These are phyloP conservation scores for Avahi laniger DNA, from an alignment of 2,797 vertebrate species.

Conservation along the genomic window DNA sequence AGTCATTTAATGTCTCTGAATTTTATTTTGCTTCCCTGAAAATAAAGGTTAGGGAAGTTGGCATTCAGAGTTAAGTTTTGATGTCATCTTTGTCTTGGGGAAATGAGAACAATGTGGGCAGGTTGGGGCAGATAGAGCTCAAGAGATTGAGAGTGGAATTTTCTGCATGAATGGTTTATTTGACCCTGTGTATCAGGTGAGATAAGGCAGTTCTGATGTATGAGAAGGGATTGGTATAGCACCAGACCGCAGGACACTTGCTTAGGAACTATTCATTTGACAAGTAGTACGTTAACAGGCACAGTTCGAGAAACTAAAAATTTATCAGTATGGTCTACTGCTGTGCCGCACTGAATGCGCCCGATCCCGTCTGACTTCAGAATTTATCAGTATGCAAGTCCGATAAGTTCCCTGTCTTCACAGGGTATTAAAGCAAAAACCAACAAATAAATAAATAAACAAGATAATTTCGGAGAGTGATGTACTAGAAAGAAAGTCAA, in stretches of 20 bases:
- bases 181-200: background rate
- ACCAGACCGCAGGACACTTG: background rate
- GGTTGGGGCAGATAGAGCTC: background rate
- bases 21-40: background rate
- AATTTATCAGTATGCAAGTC: background rate
- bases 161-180: background rate
- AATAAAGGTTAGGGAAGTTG: background rate
- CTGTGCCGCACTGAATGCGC: no score
- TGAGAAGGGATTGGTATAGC: background rate
- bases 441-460: background rate
- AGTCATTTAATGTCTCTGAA: background rate
- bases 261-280: slow-evolving; percentile 26
- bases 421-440: background rate
- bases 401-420: background rate
- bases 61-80: background rate
- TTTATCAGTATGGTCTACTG: background rate
- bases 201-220: background rate
- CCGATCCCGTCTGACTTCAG: background rate
- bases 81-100: background rate
- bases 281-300: background rate
- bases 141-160: background rate
- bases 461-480: background rate
- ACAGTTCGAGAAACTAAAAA: background rate
- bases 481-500: background rate
- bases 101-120: background rate